Base-by-base conservation (phyloP, 2,113 vertebrate species). In the Aegithalos caudatus region DNA sequence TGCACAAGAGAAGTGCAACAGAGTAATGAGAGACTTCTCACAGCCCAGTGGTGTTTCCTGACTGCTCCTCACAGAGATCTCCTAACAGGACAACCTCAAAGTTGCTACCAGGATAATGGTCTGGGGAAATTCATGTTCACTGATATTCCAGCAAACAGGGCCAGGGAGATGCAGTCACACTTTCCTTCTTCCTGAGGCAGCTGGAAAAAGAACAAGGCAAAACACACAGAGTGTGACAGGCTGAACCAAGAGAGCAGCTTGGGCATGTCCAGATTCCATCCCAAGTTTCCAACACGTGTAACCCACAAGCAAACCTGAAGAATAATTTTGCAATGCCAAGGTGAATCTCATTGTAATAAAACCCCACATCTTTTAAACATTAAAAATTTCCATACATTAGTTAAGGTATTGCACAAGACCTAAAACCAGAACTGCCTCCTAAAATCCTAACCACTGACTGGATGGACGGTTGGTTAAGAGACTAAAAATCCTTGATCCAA, bases 61-160 rank as follows among this genome's bases (percentile, higher is more conserved):
- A 47, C 45, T 28, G 12, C 38, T 47, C 14, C 3, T 2, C 45
- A 25, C 0, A 37, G 16, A 27, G 28, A n/a, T 14, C 28, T 25
- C 24, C 9, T 0, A 64, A 61, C 37, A 51, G 57, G 20, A 56
- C 45, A 45, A 23, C 14, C 62, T 37, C 38, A 86, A 90, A 81
- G 7, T 5, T 60, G 58, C 20, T 45, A 57, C 9, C 25, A 10
- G 1, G 2, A 23, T 8, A 29, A 40, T 1, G 10, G 51, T 5
- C 33, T 51, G 35, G 54, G 62, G n/a, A 58, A 70, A 48, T 12
- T 45, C 15, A 4, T 7, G 13, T 18, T 57, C 58, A 23, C 35
- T 51, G 56, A 29, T 12, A n/a, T 8, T 20, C 27, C 88, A 79
- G 64, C 54, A 53, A 77, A 45, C 22, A 44, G 48, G 47, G 42